phyloP scores from a whole-genome alignment of 2,888 invertebrate species.

The Terebella lapidaria region DNA sequence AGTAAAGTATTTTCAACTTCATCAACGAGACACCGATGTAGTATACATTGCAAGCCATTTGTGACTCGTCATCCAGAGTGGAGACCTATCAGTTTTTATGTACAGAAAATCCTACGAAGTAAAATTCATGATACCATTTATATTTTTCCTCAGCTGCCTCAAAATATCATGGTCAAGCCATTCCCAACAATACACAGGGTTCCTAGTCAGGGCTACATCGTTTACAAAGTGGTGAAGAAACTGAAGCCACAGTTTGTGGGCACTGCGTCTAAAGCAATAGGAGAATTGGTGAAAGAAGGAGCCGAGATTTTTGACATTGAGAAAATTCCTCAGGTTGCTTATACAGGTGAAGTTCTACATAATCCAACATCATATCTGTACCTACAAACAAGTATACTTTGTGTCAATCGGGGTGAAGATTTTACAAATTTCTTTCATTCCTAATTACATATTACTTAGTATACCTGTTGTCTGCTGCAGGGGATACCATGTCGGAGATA shows the following conservation, averaged over 20 bases:
- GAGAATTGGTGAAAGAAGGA: constrained; percentile 27
- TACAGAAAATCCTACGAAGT: no score
- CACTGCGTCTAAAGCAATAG: constrained; percentile 27
- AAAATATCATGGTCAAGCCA: constrained; percentile 26
- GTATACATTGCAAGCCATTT: no score
- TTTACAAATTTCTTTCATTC: neutral
- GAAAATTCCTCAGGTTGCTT: constrained; percentile 38
- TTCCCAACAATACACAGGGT: constrained; percentile 42
- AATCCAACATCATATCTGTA: no score
- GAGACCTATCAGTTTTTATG: no score
- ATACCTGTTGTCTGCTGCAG: neutral
- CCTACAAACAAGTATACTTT: no score
- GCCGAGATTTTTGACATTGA: constrained; percentile 29
- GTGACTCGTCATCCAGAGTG: no score
- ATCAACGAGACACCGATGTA: no score
- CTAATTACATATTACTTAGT: neutral
- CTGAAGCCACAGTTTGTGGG: constrained; percentile 33
- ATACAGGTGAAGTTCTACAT: constrained; percentile 31
- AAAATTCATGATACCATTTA: no score
- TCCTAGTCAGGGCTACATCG: constrained; percentile 42
- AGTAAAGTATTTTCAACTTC: no score
- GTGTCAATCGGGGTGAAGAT: neutral
- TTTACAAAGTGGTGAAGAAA: constrained; percentile 32
- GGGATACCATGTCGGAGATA: constrained; percentile 2
- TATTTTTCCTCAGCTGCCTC: constrained; percentile 28